A percentile compares a stretch with the other conserved stretches of the same genome.
Evolutionary conservation across 2,113 vertebrate species (phyloP).

Genomic region (Limnothrissa miodon): DNA sequence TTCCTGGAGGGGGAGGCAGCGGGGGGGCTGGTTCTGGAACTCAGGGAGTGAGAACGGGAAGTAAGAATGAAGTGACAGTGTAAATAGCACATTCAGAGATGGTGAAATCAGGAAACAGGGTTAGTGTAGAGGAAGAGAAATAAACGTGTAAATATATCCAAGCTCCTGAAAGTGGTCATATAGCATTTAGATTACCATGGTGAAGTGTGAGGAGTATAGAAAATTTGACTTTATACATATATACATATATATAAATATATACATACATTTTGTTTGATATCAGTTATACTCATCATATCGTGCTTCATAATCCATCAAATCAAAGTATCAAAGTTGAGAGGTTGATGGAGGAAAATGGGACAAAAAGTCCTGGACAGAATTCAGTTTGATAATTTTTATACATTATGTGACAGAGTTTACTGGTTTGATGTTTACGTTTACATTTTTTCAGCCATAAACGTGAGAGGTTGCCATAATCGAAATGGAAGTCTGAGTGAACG

Average conservation of each 20-base stretch:
- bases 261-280: slow-evolving; percentile 59
- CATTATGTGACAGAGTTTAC: background rate
- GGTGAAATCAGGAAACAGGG: slow-evolving; percentile 7
- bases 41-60: slow-evolving; percentile 80
- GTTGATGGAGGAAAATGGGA: background rate
- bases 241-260: slow-evolving; percentile 30
- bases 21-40: slow-evolving; percentile 66
- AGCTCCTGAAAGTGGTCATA: slow-evolving; percentile 31
- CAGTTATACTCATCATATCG: slow-evolving; percentile 74
- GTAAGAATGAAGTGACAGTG: slow-evolving; percentile 91
- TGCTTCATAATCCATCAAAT: slow-evolving; percentile 48
- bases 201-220: background rate
- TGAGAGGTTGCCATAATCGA: background rate
- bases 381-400: background rate
- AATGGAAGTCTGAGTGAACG: slow-evolving; percentile 52
- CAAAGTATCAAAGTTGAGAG: background rate
- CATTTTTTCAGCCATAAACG: background rate
- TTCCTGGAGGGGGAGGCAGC: slow-evolving; percentile 79
- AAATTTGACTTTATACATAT: slow-evolving; percentile 12
- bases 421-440: slow-evolving; percentile 2
- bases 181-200: slow-evolving; percentile 9
- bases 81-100: slow-evolving; percentile 55
- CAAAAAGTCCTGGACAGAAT: slow-evolving; percentile 6
- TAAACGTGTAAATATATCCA: slow-evolving; percentile 53
- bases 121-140: background rate